A percentile compares a stretch with the other conserved stretches of the same genome.
These are phyloP conservation scores for Periparus ater DNA, from an alignment of 2,797 vertebrate species.

Conservation along the genomic window DNA sequence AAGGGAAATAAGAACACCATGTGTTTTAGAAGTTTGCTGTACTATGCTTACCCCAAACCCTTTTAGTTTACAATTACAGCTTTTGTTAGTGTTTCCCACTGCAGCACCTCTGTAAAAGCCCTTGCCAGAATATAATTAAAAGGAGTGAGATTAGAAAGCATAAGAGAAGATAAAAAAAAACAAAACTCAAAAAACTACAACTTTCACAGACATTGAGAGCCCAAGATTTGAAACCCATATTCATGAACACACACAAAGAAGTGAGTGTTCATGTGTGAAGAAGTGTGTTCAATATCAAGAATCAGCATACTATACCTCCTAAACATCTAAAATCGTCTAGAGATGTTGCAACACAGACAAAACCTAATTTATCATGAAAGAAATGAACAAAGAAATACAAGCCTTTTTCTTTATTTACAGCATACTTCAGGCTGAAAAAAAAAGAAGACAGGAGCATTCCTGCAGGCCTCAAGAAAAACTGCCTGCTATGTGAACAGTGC, in stretches of 20 bases:
- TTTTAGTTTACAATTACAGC: neutral
- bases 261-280: neutral
- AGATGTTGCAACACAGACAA: neutral
- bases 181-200: neutral
- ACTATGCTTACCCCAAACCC: neutral
- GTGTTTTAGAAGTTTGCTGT: neutral
- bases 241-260: neutral
- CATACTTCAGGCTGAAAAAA: neutral
- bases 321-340: neutral
- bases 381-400: neutral
- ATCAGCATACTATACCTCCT: neutral
- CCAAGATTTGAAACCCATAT: neutral
- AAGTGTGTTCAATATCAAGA: neutral
- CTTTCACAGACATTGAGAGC: neutral
- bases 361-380: neutral
- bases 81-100: neutral
- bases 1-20: neutral
- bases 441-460: neutral
- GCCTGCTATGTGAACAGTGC: neutral
- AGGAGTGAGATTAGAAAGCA: constrained; percentile 17
- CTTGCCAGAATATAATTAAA: constrained; percentile 16
- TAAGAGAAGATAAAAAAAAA: neutral
- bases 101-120: constrained; percentile 21
- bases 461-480: neutral
- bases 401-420: neutral